Evolutionary conservation across 1,140 invertebrate genomes (phyloP), one percentile per base, ranked within the genome.

Genomic region (Diprion similis): DNA sequence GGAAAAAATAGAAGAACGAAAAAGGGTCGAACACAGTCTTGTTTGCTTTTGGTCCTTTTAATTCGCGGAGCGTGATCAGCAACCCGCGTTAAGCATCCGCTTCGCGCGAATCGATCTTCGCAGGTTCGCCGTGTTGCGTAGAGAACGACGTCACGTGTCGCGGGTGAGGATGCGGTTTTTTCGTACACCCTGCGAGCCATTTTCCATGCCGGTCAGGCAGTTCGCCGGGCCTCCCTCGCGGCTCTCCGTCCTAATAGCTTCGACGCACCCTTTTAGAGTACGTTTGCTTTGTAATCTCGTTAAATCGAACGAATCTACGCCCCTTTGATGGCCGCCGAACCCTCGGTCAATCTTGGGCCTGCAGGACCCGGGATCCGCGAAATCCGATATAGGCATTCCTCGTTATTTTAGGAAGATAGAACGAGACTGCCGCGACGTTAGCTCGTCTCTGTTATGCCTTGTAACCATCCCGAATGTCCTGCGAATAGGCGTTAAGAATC

Each of bases 251-350:
- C n/a, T 59, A 59, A 59, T 59, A 59, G n/a, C 51, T 13, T 59
- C 51, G 51, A 59, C 51, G 51, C 51, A 59, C 51, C 51, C 51
- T 59, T 59, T 59, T 59, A 59, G 51, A 59, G 51, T 59, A 59
- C 51, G 51, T 59, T 59, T 59, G 51, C 51, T 59, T 59, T 59
- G 51, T 59, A 59, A 59, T 59, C 51, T 59, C 51, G 51, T 59
- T 59, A 59, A 59, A 59, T 59, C 51, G 51, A 59, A 59, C 51
- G 51, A 59, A 59, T 59, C 51, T 13, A 59, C 11, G 51, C 11
- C 51, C 51, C 51, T 59, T 13, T 59, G 51, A 37, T 37, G 24
- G 24, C 6, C 11, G 51, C 51, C 11, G n/a, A 59, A 59, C 51
- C 51, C 51, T 59, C 51, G 51, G 51, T 4, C 51, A 59, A 59